Evolutionary conservation across 2,888 invertebrate species (phyloP).

Genomic region (Diadegma fenestrale): DNA sequence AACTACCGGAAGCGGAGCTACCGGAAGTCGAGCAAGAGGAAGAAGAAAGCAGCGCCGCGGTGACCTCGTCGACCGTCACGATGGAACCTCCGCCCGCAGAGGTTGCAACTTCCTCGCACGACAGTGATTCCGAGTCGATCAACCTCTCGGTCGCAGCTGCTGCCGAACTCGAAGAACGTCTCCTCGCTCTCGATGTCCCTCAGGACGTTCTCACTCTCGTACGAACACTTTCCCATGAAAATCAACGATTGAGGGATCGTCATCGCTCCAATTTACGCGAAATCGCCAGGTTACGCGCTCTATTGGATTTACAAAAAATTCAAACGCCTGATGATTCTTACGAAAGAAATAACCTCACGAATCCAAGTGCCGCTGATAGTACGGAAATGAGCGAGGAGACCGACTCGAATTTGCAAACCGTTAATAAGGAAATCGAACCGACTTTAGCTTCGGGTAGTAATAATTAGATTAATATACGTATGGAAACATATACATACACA

Average conservation of each 20-base stretch:
- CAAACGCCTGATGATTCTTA: constrained; percentile 18
- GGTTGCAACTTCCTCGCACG: constrained; percentile 76
- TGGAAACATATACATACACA: not conserved
- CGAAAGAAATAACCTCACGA: constrained; percentile 62
- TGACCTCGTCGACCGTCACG: constrained; percentile 82
- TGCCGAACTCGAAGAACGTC: constrained; percentile 77
- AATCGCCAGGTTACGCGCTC: constrained; percentile 77
- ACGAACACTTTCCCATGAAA: constrained; percentile 74
- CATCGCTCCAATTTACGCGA: constrained; percentile 77
- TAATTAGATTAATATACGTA: constrained; percentile 74
- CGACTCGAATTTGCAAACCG: constrained; percentile 69
- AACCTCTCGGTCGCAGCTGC: constrained; percentile 53
- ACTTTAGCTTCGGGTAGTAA: constrained; percentile 73
- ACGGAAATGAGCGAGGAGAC: constrained; percentile 79
- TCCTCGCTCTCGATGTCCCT: constrained; percentile 77
- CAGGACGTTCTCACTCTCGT: constrained; percentile 77
- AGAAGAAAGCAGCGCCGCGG: constrained; percentile 81
- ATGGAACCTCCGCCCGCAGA: constrained; percentile 75
- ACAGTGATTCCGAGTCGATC: constrained; percentile 74
- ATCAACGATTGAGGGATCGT: constrained; percentile 70
- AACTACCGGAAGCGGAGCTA: constrained; percentile 42
- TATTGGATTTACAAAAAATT: constrained; percentile 76
- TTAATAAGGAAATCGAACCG: constrained; percentile 76
- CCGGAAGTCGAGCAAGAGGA: constrained; percentile 70
- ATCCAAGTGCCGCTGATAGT: constrained; percentile 80